Conservation (phyloP, 2,113 vertebrate genomes). For the Myiozetetes cayanensis region DNA sequence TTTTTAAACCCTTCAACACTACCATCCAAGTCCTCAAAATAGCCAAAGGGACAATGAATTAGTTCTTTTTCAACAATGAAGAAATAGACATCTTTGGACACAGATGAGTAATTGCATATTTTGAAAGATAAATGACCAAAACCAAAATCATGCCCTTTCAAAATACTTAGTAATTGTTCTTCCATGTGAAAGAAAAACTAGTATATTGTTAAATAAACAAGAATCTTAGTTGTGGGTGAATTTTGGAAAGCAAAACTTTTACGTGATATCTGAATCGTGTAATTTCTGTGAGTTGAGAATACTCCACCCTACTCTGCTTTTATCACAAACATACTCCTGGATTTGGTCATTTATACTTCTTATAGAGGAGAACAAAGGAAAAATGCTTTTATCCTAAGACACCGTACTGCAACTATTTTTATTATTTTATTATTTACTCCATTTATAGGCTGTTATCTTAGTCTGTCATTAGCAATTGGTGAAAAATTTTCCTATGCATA, state of each 20-base stretch:
- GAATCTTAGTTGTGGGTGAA: background rate
- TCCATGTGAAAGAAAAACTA: background rate
- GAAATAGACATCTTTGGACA: background rate
- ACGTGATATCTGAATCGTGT: background rate
- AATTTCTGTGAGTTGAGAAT: background rate
- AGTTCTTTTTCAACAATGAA: background rate
- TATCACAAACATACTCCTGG: background rate
- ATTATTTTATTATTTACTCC: background rate
- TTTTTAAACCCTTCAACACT: background rate
- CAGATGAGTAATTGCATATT: background rate
- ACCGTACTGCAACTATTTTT: background rate
- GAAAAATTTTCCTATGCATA: background rate
- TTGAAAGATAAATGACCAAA: background rate
- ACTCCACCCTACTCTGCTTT: background rate
- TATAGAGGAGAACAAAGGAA: background rate
- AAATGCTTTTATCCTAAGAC: background rate
- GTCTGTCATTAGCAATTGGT: background rate
- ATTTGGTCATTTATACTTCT: background rate
- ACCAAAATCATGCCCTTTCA: background rate
- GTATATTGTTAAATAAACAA: background rate
- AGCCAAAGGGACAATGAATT: background rate
- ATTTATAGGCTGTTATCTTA: background rate
- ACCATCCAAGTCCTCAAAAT: background rate
- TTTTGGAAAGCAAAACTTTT: background rate
- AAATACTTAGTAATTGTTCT: background rate